Evolutionary conservation across 2,888 invertebrate genomes (phyloP).

Genomic region (Hybos culiciformis): DNA sequence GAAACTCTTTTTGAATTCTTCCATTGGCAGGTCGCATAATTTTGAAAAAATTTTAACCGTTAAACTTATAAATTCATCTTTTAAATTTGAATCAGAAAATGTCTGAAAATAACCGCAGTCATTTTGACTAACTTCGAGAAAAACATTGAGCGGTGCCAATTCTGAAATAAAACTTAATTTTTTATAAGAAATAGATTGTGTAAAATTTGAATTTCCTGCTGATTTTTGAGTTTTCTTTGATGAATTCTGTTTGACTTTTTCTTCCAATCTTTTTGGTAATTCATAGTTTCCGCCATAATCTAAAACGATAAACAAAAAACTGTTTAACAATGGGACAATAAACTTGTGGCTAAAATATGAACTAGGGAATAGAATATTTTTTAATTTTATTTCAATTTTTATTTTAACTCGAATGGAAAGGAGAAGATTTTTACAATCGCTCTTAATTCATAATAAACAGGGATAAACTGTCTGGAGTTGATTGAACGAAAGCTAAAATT

Average conservation of each 20-base stretch:
- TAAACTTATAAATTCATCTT: constrained; percentile 4
- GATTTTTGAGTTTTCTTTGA: not conserved
- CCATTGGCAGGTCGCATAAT: constrained; percentile 22
- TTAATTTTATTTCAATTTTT: not conserved
- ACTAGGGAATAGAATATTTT: too few species aligned
- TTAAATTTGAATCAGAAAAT: constrained; percentile 7
- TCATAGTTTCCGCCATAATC: constrained; percentile 14
- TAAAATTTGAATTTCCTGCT: not conserved
- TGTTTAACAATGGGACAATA: not conserved
- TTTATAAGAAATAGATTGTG: constrained; percentile 12
- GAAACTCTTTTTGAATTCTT: constrained; percentile 22
- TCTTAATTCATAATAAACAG: too few species aligned
- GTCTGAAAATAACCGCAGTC: constrained; percentile 12
- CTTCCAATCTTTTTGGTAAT: not conserved
- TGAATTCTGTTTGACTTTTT: not conserved
- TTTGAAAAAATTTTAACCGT: constrained; percentile 28
- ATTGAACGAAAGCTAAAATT: too few species aligned
- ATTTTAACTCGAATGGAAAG: not conserved
- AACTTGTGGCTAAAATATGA: too few species aligned
- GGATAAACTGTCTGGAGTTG: too few species aligned
- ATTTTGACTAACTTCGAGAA: constrained; percentile 13
- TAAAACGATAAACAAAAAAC: constrained; percentile 1
- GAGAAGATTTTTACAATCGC: too few species aligned
- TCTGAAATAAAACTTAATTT: constrained; percentile 11
- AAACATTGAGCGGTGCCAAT: constrained; percentile 12